These are phyloP conservation scores for Ciconia stormi DNA, from an alignment of 2,113 vertebrate species.

Conservation along the genomic window DNA sequence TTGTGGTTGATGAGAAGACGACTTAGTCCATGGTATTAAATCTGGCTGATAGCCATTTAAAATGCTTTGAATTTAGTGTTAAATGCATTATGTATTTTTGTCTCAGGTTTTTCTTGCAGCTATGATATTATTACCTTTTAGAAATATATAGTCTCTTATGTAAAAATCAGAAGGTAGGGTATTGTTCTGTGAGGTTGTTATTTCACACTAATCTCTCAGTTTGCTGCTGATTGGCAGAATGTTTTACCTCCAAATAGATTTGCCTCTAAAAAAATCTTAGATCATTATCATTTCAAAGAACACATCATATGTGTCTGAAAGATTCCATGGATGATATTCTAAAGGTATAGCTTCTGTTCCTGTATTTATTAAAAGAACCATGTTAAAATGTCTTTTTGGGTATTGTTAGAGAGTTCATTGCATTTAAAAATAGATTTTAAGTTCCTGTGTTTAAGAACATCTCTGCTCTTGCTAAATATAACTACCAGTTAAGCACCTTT, in stretches of 20 bases:
- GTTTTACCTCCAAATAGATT: not conserved
- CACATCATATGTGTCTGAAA: not conserved
- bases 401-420: not conserved
- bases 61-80: not conserved
- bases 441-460: not conserved
- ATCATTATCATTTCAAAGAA: constrained; percentile 14
- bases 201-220: not conserved
- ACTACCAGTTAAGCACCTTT: not conserved
- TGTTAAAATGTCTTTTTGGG: not conserved
- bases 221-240: constrained; percentile 34
- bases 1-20: not conserved
- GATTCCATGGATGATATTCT: not conserved
- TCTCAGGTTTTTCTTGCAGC: not conserved
- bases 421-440: constrained; percentile 21
- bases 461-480: not conserved
- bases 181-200: constrained; percentile 1
- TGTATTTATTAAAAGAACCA: not conserved
- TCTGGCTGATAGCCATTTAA: not conserved
- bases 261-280: not conserved
- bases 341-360: not conserved
- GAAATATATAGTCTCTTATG: not conserved
- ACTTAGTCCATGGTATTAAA: not conserved
- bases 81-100: not conserved
- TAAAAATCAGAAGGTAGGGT: not conserved
- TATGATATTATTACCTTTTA: not conserved